Conservation (phyloP, 2,888 invertebrate species). For the Cryptocheilus praepositus region DNA sequence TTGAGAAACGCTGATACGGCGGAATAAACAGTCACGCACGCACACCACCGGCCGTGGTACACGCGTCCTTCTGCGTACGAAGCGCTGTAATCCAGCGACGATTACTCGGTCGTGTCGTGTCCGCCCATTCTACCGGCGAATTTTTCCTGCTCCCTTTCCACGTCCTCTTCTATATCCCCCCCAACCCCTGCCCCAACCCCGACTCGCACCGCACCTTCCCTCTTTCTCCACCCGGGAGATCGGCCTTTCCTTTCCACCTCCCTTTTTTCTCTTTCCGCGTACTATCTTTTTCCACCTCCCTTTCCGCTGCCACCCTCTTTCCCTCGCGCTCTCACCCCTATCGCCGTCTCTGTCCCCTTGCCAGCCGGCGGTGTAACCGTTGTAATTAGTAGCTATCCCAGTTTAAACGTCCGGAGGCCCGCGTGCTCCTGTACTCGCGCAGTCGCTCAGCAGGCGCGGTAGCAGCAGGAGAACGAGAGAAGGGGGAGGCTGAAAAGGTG, state of each 20-base stretch:
- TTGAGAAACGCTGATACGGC: neutral
- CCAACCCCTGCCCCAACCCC: too few species aligned
- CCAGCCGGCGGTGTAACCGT: slow-evolving; percentile 56
- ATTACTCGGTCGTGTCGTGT: slow-evolving; percentile 57
- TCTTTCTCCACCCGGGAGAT: slow-evolving; percentile 11
- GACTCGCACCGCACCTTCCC: slow-evolving; percentile 15
- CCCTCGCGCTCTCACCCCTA: slow-evolving; percentile 3
- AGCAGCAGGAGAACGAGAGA: slow-evolving; percentile 27
- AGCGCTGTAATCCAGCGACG: slow-evolving; percentile 53
- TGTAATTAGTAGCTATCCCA: slow-evolving; percentile 61
- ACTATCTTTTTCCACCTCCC: slow-evolving; percentile 12
- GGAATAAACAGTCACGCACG: too few species aligned
- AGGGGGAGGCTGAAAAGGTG: slow-evolving; percentile 24
- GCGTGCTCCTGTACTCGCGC: slow-evolving; percentile 2
- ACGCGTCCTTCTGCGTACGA: slow-evolving; percentile 26
- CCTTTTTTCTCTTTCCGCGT: slow-evolving; percentile 1
- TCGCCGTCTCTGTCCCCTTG: slow-evolving; percentile 30
- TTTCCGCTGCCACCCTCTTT: neutral
- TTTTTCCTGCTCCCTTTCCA: slow-evolving; percentile 56
- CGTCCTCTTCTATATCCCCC: slow-evolving; percentile 24
- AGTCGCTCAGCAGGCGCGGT: slow-evolving; percentile 27
- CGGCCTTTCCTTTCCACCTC: slow-evolving; percentile 8
- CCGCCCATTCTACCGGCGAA: slow-evolving; percentile 54
- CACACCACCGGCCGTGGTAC: neutral
- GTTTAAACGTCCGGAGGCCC: slow-evolving; percentile 49